Evolutionary conservation across 1,140 invertebrate genomes (phyloP).

Genomic region (Fopius arisanus): DNA sequence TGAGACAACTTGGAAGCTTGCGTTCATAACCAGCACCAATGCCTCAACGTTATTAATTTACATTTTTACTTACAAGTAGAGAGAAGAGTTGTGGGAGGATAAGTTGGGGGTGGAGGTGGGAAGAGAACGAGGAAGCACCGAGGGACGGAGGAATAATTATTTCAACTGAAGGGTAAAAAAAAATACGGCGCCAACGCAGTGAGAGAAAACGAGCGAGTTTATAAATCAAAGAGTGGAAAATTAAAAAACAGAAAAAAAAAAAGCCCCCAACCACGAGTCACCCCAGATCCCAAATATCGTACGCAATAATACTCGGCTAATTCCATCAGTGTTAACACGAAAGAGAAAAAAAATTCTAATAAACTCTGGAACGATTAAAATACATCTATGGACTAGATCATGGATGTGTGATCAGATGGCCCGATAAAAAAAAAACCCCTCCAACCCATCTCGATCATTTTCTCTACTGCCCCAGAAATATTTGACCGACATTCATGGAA

Average conservation of each 20-base stretch:
- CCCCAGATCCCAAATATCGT: background rate
- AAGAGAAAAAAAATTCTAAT: conserved; percentile 45
- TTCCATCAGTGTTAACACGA: conserved; percentile 43
- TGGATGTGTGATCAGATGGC: conserved; percentile 40
- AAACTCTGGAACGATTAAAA: conserved; percentile 54
- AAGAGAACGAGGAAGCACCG: conserved; percentile 23
- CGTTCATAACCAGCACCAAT: background rate
- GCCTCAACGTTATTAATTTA: conserved; percentile 11
- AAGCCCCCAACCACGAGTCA: background rate
- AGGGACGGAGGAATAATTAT: conserved; percentile 25
- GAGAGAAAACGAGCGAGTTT: conserved; percentile 17
- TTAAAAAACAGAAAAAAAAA: too few species aligned
- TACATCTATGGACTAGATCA: conserved; percentile 60
- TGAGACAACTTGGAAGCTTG: conserved; percentile 9
- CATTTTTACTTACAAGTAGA: conserved; percentile 6
- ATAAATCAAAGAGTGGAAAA: background rate
- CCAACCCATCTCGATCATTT: background rate
- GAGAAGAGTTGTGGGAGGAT: background rate
- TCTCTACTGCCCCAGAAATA: background rate
- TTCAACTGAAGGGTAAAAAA: conserved; percentile 11
- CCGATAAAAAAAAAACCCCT: conserved; percentile 6
- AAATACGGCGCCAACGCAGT: conserved; percentile 14
- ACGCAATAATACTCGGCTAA: conserved; percentile 36
- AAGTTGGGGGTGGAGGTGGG: background rate
- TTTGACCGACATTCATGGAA: background rate